Conservation (phyloP, 2,113 vertebrate genomes). For the Spizaetus ornatus region DNA sequence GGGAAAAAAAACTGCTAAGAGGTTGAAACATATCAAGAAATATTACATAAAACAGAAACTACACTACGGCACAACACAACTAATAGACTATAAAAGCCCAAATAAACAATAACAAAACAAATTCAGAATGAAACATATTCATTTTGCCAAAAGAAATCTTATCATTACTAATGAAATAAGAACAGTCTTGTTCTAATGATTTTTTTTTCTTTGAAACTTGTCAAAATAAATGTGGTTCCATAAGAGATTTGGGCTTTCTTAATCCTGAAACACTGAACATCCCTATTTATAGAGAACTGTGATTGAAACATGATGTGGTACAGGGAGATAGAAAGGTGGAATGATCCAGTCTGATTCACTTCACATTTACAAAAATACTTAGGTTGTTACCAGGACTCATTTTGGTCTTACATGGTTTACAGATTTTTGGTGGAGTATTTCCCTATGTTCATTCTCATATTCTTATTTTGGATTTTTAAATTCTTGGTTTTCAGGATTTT, state of each 20-base stretch:
- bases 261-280: not conserved
- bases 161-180: not conserved
- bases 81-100: not conserved
- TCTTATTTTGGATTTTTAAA: not conserved
- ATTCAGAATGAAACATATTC: not conserved
- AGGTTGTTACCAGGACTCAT: not conserved
- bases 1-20: not conserved
- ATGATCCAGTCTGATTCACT: not conserved
- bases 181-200: not conserved
- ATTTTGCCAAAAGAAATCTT: not conserved
- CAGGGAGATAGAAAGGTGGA: not conserved
- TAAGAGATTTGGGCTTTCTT: not conserved
- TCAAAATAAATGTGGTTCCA: not conserved
- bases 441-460: not conserved
- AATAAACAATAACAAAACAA: not conserved
- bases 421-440: not conserved
- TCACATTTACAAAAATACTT: not conserved
- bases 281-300: not conserved
- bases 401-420: not conserved
- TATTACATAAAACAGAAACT: not conserved
- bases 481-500: not conserved
- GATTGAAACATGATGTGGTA: not conserved
- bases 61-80: not conserved
- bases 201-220: not conserved
- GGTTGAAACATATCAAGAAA: not conserved